A percentile compares a stretch with the other conserved stretches of the same genome.
These are phyloP conservation scores for Axis porcinus DNA, from an alignment of 2,113 vertebrate genomes.

Conservation along the genomic window DNA sequence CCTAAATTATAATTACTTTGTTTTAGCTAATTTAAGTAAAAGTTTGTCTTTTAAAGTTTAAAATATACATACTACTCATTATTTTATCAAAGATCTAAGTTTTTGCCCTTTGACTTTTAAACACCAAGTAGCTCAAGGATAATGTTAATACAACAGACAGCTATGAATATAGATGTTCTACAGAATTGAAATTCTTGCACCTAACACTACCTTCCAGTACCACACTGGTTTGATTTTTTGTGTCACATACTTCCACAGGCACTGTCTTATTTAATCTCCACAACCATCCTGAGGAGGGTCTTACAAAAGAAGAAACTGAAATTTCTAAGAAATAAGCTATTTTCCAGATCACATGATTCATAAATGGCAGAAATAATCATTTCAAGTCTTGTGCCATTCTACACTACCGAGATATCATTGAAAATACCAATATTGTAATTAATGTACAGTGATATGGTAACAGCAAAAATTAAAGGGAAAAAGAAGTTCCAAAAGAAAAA, in stretches of 20 bases:
- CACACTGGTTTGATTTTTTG: not conserved
- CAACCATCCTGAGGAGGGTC: not conserved
- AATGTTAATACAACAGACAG: not conserved
- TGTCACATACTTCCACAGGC: not conserved
- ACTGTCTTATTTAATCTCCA: not conserved
- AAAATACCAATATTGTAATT: not conserved
- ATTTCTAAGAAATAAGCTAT: not conserved
- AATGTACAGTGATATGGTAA: not conserved
- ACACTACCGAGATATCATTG: not conserved
- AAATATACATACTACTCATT: not conserved
- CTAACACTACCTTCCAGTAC: not conserved
- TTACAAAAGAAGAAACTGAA: slow-evolving; percentile 7
- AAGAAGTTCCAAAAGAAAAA: not conserved
- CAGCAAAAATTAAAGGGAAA: not conserved
- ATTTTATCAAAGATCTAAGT: not conserved
- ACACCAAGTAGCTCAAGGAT: not conserved
- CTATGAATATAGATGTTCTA: not conserved
- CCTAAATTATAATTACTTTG: not conserved
- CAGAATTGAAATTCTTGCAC: not conserved
- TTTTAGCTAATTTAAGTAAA: not conserved
- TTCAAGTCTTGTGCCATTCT: not conserved
- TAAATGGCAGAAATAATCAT: not conserved
- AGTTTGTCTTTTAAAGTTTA: not conserved
- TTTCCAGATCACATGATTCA: not conserved
- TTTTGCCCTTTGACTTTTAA: not conserved